Percentiles rank a stretch among this genome's conserved stretches.
Evolutionary conservation across 2,113 vertebrate species (phyloP).

Genomic region (Solenodon paradoxus): DNA sequence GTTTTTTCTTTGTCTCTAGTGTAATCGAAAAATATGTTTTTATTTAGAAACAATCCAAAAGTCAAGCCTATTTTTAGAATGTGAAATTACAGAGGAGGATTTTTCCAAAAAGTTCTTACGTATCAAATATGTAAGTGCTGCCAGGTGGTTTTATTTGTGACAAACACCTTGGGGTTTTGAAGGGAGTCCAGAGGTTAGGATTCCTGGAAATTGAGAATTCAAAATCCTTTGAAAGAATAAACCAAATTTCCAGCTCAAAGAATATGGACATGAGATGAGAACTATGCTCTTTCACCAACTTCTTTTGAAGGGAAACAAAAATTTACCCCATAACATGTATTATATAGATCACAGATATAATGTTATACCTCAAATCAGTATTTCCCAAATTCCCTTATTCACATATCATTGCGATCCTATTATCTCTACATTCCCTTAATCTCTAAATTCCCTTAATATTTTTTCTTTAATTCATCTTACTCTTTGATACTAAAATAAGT

Average conservation of each 20-base stretch:
- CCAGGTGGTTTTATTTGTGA: background rate
- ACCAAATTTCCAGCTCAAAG: slow-evolving; percentile 31
- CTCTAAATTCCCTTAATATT: background rate
- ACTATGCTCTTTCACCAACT: background rate
- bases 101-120: slow-evolving; percentile 18
- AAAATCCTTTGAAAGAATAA: slow-evolving; percentile 47
- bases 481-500: background rate
- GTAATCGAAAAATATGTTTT: slow-evolving; percentile 63
- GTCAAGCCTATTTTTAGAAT: slow-evolving; percentile 61
- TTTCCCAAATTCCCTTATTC: background rate
- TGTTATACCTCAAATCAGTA: background rate
- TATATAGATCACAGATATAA: background rate
- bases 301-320: background rate
- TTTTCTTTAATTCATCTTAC: background rate
- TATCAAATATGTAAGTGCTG: slow-evolving; percentile 16
- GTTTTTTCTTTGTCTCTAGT: slow-evolving; percentile 43
- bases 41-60: slow-evolving; percentile 62
- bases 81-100: slow-evolving; percentile 46
- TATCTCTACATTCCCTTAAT: background rate
- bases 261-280: background rate
- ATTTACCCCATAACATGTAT: background rate
- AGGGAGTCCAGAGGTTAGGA: background rate
- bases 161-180: background rate
- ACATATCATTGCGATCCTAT: background rate
- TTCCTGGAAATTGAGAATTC: slow-evolving; percentile 36